Percentiles rank a stretch among this genome's conserved stretches.
These are phyloP conservation scores for Coenonympha glycerion DNA, from an alignment of 2,888 invertebrate genomes.

Conservation along the genomic window DNA sequence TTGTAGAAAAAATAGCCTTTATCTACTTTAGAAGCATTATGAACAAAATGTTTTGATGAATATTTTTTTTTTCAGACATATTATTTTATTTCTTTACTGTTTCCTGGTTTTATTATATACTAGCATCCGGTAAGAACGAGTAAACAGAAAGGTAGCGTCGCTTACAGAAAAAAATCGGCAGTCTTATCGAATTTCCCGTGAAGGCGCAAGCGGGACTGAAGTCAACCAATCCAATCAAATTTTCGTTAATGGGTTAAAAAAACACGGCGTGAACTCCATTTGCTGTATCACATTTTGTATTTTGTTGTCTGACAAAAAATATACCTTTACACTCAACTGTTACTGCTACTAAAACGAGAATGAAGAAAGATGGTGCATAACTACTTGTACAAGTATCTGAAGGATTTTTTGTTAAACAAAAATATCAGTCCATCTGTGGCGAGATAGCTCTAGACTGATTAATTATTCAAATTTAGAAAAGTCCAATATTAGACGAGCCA, in stretches of 20 bases:
- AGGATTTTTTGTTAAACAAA: too few species aligned
- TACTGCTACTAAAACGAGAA: neutral
- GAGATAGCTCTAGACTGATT: too few species aligned
- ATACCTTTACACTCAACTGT: too few species aligned
- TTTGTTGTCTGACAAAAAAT: neutral
- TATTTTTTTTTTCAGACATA: neutral
- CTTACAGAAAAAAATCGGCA: constrained; percentile 13
- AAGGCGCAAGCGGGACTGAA: constrained; percentile 23
- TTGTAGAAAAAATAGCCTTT: too few species aligned
- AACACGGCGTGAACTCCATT: constrained; percentile 22
- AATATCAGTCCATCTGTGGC: too few species aligned
- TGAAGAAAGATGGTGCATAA: too few species aligned
- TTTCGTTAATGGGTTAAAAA: constrained; percentile 33
- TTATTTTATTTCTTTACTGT: neutral
- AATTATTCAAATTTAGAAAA: too few species aligned
- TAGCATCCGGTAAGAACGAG: constrained; percentile 1
- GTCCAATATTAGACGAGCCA: too few species aligned
- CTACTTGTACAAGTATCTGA: too few species aligned
- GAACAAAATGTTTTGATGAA: too few species aligned
- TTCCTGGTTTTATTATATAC: neutral
- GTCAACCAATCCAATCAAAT: constrained; percentile 34
- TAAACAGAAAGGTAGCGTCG: constrained; percentile 14
- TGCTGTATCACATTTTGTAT: too few species aligned
- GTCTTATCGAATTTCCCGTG: constrained; percentile 22
- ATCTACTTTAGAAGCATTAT: too few species aligned